Conservation (phyloP, 2,113 vertebrate species). For the Sula dactylatra region DNA sequence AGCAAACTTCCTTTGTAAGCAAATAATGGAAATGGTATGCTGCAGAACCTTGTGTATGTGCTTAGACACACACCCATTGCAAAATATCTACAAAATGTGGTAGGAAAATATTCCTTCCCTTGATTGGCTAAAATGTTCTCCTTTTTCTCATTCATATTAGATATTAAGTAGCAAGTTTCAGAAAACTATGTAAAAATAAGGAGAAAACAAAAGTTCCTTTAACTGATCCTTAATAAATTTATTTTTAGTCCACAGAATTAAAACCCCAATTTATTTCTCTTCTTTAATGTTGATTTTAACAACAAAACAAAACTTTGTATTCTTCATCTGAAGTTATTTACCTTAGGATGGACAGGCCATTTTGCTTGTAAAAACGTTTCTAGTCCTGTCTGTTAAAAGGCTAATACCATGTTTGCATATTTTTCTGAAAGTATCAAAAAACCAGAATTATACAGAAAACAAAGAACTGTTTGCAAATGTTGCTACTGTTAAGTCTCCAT, state of each 20-base stretch:
- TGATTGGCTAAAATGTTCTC: neutral
- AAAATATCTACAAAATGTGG: neutral
- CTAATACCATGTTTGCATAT: neutral
- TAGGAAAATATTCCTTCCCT: neutral
- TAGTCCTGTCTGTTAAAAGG: neutral
- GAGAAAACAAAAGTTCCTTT: neutral
- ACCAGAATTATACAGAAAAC: neutral
- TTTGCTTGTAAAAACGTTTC: neutral
- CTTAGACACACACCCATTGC: neutral
- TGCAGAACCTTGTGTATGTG: neutral
- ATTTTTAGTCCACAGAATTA: neutral
- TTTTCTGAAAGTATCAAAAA: neutral
- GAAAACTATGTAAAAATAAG: neutral
- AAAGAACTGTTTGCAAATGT: neutral
- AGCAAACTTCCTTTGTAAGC: neutral
- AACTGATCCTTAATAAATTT: neutral
- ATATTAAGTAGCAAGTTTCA: neutral
- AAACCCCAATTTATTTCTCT: neutral
- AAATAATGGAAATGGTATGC: neutral
- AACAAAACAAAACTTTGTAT: neutral
- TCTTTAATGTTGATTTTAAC: neutral
- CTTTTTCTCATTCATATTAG: neutral
- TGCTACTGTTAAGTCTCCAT: neutral
- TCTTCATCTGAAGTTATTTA: neutral
- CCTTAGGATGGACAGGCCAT: neutral